phyloP scores from a whole-genome alignment of 2,797 vertebrate species.

The Falco rusticolus region DNA sequence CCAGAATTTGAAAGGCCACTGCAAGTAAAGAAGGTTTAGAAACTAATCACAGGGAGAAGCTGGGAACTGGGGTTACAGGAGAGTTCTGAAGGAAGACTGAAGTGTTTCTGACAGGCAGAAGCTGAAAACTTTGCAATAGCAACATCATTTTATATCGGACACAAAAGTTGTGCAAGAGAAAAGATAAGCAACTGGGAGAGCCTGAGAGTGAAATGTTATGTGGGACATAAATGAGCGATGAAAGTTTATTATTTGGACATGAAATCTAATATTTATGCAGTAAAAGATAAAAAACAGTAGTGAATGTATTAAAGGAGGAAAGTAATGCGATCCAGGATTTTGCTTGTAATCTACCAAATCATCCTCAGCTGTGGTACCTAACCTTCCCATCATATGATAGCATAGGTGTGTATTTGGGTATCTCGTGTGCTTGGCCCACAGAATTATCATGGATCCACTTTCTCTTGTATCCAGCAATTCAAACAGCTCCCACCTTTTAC shows the following conservation, averaged over 20 bases:
- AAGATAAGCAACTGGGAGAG: not conserved
- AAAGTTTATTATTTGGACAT: not conserved
- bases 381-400: not conserved
- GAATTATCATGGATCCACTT: not conserved
- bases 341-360: not conserved
- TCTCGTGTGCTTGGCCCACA: not conserved
- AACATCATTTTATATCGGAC: not conserved
- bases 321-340: not conserved
- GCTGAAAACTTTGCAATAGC: not conserved
- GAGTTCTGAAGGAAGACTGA: not conserved
- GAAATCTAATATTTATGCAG: not conserved
- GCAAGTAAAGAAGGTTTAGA: not conserved
- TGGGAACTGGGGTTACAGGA: not conserved
- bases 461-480: not conserved
- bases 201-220: not conserved
- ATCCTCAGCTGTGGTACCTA: not conserved
- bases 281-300: not conserved
- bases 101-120: not conserved
- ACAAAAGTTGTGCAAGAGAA: not conserved
- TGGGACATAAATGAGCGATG: not conserved
- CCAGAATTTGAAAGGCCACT: not conserved
- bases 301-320: not conserved
- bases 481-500: not conserved
- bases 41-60: not conserved
- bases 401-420: not conserved